Evolutionary conservation across 2,888 invertebrate species (phyloP).

Genomic region (Itoplectis maculator): DNA sequence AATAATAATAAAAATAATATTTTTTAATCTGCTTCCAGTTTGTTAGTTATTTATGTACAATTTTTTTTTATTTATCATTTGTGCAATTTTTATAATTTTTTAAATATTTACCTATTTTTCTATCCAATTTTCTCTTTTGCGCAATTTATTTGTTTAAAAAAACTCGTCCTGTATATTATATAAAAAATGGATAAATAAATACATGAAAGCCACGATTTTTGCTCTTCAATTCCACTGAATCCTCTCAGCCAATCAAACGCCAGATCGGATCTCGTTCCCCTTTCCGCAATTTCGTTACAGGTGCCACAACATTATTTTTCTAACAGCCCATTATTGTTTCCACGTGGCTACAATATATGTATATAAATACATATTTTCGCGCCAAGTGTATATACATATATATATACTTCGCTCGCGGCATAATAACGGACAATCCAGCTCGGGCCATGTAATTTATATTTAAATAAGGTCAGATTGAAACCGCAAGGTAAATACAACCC

Average conservation of each 20-base stretch:
- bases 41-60: too few species aligned
- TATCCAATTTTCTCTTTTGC: too few species aligned
- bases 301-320: conserved; percentile 48
- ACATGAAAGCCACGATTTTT: too few species aligned
- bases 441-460: conserved; percentile 81
- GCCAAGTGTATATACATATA: conserved; percentile 5
- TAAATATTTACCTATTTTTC: too few species aligned
- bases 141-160: too few species aligned
- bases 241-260: background rate
- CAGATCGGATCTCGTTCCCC: too few species aligned
- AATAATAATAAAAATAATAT: too few species aligned
- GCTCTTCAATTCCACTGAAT: background rate
- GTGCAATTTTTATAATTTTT: too few species aligned
- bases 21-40: too few species aligned
- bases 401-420: conserved; percentile 53
- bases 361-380: conserved; percentile 23
- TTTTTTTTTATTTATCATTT: too few species aligned
- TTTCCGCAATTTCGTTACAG: conserved; percentile 45
- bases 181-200: too few species aligned
- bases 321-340: conserved; percentile 45
- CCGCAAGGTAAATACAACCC: conserved; percentile 83
- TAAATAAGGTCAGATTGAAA: conserved; percentile 83
- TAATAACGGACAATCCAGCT: conserved; percentile 64
- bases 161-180: too few species aligned
- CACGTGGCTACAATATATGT: conserved; percentile 15